Evolutionary conservation across 2,797 vertebrate species (phyloP), one percentile per base, ranked within the genome.

Genomic region (Phoxinus dragarum): DNA sequence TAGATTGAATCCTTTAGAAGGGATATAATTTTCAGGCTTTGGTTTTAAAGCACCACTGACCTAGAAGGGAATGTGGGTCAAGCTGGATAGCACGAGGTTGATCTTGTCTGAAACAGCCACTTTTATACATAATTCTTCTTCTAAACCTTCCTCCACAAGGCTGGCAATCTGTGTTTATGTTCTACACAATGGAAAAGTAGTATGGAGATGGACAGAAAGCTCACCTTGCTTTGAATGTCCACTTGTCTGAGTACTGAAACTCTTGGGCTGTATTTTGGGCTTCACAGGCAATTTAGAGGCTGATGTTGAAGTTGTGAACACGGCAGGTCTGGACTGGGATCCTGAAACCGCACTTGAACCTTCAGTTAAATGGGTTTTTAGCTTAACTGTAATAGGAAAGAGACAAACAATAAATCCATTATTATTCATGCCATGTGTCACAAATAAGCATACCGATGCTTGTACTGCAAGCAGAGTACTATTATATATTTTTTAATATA

Each of bases 151-250:
- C 40, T 12, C n/a, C 11, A 44, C 69, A n/a, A 38, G 34, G 34
- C 19, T 72, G 38, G 10, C 6, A 75, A 52, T 36, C 31, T n/a
- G 3, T 12, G 12, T 16, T 49, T 31, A 27, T 0, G 5, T 8
- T 27, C n/a, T 19, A 27, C 71, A 73, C 9, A 71, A 68, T 68
- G 11, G 1, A 31, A 47, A 47, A 44, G 5, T 9, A n/a, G n/a
- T 27, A 73, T 23, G n/a, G n/a, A 54, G 31, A 36, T 6, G 2
- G 6, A 40, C 49, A 9, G 23, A 72, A 64, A 31, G 75, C 94
- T 96, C 91, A 97, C 96, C 95, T 88, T 93, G 90, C 69, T 95
- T 94, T 17, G 91, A 92, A 77, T 89, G 90, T 83, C 87, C 90
- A 61, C 92, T 95, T 85, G 92, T 90, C 71, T 93, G 67, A 31